Evolutionary conservation across 2,113 vertebrate genomes (phyloP), one percentile per base, ranked within the genome.

Genomic region (Cygnus atratus): DNA sequence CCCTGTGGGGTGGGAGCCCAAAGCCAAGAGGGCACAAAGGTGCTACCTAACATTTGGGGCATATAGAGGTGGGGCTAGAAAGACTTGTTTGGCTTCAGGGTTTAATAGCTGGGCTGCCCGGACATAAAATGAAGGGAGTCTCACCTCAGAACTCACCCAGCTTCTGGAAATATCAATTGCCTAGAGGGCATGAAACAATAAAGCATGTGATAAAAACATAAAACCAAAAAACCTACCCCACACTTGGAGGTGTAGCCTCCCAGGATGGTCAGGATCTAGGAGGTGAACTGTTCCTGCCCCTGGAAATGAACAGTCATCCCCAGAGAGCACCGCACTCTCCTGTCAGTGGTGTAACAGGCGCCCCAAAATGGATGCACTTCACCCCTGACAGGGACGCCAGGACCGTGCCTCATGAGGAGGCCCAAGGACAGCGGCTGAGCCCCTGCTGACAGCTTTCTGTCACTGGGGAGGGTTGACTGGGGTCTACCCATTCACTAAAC

Each of bases 351-450:
- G 74, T 26, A 92, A 55, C 46, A 76, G 37, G 11, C 4, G 5
- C 1, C 0, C 4, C 31, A 71, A 86, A 74, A 88, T 0, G 1
- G 43, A 7, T 2, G 3, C 5, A 21, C 52, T 39, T 79, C 78
- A 61, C 61, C 43, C 17, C 70, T 26, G 73, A 73, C 4, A 24
- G 54, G 58, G 48, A 68, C 24, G 15, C 35, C 6, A 1, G 18
- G 44, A 76, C 25, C 12, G 25, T 43, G 16, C 44, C 58, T 65
- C 66, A 61, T 48, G 17, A 88, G 28, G 8, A 76, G 7, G 35
- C 18, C 48, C 73, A 41, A 54, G 28, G 21, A n/a, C 72, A 67
- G 62, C 22, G 74, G 57, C 70, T 55, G 54, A 83, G 44, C 13
- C 33, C 12, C 21, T 52, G 54, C 20, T 50, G 8, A 48, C 9